A percentile compares a stretch with the other conserved stretches of the same genome.
These are phyloP conservation scores for Eriosoma lanigerum DNA, from an alignment of 1,140 invertebrate species.

Conservation along the genomic window DNA sequence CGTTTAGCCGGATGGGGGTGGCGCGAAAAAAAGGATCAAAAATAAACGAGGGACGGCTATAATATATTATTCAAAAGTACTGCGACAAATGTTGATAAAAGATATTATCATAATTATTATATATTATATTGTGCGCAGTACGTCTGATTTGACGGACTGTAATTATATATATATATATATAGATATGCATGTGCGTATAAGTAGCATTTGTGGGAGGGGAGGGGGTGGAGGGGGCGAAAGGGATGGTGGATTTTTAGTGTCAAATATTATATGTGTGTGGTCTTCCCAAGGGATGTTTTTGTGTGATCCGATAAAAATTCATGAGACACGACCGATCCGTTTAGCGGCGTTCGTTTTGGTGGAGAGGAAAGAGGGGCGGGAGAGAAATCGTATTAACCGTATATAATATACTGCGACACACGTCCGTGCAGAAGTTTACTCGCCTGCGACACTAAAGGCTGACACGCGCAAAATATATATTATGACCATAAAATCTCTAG, in stretches of 20 bases:
- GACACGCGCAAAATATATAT: not conserved
- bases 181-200: too few species aligned
- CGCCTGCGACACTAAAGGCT: too few species aligned
- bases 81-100: constrained; percentile 7
- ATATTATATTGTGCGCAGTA: not conserved
- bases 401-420: too few species aligned
- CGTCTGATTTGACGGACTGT: constrained; percentile 4
- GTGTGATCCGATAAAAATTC: constrained; percentile 35
- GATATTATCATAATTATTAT: constrained; percentile 23
- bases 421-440: too few species aligned
- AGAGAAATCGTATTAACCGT: constrained; percentile 31
- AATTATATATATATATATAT: constrained; percentile 1
- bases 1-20: not conserved
- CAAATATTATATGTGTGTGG: not conserved
- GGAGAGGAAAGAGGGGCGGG: not conserved
- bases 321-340: constrained; percentile 35
- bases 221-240: too few species aligned
- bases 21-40: not conserved
- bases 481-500: too few species aligned
- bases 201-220: not conserved
- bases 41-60: not conserved
- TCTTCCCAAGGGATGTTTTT: constrained; percentile 14
- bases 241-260: too few species aligned
- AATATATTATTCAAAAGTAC: not conserved
- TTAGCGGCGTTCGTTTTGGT: not conserved